phyloP scores from a whole-genome alignment of 2,113 vertebrate genomes.

The Bubalus kerabau region DNA sequence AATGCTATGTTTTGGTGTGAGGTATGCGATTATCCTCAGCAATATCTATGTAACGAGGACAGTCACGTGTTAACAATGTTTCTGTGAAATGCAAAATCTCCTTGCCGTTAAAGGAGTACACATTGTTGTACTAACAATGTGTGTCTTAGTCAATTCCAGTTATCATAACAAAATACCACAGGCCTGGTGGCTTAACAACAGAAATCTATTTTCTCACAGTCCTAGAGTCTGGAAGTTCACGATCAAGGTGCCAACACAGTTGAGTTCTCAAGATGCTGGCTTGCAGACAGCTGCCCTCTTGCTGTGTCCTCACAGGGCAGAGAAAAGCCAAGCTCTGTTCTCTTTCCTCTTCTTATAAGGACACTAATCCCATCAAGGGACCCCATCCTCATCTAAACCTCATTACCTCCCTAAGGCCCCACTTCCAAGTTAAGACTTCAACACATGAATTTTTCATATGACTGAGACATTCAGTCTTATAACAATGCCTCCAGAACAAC shows the following conservation, averaged over 20 bases:
- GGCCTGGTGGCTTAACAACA: too few relatives aligned
- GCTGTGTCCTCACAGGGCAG: background rate
- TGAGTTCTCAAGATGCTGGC: background rate
- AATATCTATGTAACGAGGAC: background rate
- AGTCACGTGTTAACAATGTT: background rate
- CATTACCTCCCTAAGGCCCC: background rate
- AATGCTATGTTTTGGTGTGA: background rate
- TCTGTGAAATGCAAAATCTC: background rate
- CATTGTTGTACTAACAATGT: background rate
- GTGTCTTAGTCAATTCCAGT: background rate
- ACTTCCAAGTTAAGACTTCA: background rate
- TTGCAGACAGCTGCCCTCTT: background rate
- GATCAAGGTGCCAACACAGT: too few relatives aligned
- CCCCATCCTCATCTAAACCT: background rate
- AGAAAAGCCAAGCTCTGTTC: background rate
- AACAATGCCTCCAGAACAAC: background rate
- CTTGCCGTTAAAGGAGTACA: background rate
- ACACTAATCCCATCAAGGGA: background rate
- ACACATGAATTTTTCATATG: background rate
- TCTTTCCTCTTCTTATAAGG: background rate
- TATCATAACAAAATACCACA: background rate
- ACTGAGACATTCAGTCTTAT: background rate
- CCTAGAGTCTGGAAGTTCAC: background rate
- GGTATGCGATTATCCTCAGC: background rate
- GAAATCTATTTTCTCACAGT: background rate